A percentile compares a stretch with the other conserved stretches of the same genome.
phyloP scores from a whole-genome alignment of 2,113 vertebrate species.

The Ptyas mucosa region DNA sequence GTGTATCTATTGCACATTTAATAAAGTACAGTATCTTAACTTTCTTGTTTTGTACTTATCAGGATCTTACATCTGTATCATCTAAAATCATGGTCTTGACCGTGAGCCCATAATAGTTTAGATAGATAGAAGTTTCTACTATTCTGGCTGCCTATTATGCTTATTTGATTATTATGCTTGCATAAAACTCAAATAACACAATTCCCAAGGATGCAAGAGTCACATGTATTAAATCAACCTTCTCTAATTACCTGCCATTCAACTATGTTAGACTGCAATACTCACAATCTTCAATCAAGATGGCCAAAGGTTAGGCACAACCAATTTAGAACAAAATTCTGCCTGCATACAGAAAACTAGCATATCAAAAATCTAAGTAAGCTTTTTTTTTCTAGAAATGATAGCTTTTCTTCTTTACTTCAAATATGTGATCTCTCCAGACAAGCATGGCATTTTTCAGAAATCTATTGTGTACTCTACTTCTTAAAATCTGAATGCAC shows the following conservation, averaged over 20 bases:
- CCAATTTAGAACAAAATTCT: neutral
- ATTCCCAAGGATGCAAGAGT: neutral
- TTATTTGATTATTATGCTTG: neutral
- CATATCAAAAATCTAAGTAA: neutral
- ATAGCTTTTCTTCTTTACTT: neutral
- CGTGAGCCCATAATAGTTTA: neutral
- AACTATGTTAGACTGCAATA: neutral
- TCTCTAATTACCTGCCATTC: neutral
- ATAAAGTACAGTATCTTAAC: neutral
- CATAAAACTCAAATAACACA: neutral
- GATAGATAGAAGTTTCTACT: neutral
- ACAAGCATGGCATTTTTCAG: neutral
- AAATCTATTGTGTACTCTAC: neutral
- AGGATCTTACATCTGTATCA: neutral
- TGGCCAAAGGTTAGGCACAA: neutral
- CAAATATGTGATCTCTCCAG: neutral
- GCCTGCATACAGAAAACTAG: neutral
- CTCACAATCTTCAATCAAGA: neutral
- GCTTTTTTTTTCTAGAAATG: neutral
- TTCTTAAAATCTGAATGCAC: neutral
- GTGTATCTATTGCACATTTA: neutral
- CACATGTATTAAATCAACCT: neutral
- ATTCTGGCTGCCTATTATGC: neutral
- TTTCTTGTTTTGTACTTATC: neutral
- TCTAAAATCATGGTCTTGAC: neutral